Base-by-base conservation (phyloP, 92 coral and sea anemone genomes). In the Desmophyllum pertusum region DNA sequence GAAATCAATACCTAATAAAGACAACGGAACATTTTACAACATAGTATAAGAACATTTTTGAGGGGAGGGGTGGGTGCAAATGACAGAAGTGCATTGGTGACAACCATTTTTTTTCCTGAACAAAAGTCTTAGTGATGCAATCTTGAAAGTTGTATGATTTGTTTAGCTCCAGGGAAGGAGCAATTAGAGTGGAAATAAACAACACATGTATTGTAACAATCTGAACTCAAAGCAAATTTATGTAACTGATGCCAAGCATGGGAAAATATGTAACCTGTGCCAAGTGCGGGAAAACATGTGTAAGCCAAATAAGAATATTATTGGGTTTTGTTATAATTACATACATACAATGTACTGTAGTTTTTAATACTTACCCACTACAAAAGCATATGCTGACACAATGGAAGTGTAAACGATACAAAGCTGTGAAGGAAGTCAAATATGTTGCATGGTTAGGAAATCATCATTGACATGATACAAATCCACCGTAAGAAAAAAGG, bases 351-450 rank as follows among this genome's bases (percentile, higher is more conserved):
- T n/a, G n/a, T n/a, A n/a, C n/a, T n/a, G n/a, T n/a, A n/a, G n/a
- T n/a, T n/a, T n/a, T n/a, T n/a, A n/a, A 29, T 50, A 75, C 98
- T 75, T 84, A 96, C 98, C 98, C 41, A 96, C 90, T 25, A 96
- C 84, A 77, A 96, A 77, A 29, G 96, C 98, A 87, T 87, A 96
- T 0, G 98, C 93, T 3, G 98, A 93, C 5, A 96, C 95, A 21
- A 94, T 90, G 55, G 98, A 90, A 18, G 98, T 92, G 81, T 94
- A 94, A 7, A 91, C 89, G 17, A 96, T 89, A 83, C 93, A 89
- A 33, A 96, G 88, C 98, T 96, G 83, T 35, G 50, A 78, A 81
- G 0, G 18, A 73, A 37, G 18, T 3, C 39, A 52, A 6, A 14
- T 50, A 4, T 30, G 35, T n/a, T 39, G 19, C 35, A 19, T 53